These are phyloP conservation scores for Pseudochromis fuscus DNA, from an alignment of 2,797 vertebrate genomes.

Conservation along the genomic window DNA sequence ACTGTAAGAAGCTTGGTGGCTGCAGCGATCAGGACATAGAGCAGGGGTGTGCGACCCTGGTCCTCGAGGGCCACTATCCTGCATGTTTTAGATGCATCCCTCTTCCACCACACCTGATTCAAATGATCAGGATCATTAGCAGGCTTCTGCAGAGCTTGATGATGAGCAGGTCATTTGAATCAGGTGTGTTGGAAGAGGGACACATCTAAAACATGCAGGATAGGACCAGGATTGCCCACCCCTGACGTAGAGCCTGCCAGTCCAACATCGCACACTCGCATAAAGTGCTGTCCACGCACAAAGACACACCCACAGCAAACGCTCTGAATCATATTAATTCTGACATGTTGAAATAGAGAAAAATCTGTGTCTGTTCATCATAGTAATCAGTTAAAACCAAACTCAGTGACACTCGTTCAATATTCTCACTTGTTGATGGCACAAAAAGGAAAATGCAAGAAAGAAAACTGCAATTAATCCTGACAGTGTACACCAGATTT, in stretches of 20 bases:
- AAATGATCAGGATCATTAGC: too few species aligned
- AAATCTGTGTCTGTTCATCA: neutral
- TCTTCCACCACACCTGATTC: too few species aligned
- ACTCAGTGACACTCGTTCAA: neutral
- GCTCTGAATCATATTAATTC: neutral
- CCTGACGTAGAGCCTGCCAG: too few species aligned
- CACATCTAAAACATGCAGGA: too few species aligned
- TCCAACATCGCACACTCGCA: neutral
- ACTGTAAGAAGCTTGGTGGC: slow-evolving; percentile 22
- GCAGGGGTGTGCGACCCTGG: too few species aligned
- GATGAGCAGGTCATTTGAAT: too few species aligned
- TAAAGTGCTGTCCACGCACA: neutral
- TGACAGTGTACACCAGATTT: neutral
- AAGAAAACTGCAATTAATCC: neutral
- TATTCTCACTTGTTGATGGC: neutral
- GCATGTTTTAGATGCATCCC: too few species aligned
- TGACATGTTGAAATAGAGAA: neutral
- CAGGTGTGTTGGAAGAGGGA: too few species aligned
- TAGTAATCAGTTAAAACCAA: neutral
- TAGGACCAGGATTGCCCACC: too few species aligned
- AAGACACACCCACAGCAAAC: slow-evolving; percentile 6
- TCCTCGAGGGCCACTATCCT: too few species aligned
- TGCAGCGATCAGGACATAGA: slow-evolving; percentile 10
- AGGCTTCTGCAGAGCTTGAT: too few species aligned
- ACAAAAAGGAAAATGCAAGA: neutral